Evolutionary conservation across 2,113 vertebrate genomes (phyloP).

Genomic region (Centropus unirufus): DNA sequence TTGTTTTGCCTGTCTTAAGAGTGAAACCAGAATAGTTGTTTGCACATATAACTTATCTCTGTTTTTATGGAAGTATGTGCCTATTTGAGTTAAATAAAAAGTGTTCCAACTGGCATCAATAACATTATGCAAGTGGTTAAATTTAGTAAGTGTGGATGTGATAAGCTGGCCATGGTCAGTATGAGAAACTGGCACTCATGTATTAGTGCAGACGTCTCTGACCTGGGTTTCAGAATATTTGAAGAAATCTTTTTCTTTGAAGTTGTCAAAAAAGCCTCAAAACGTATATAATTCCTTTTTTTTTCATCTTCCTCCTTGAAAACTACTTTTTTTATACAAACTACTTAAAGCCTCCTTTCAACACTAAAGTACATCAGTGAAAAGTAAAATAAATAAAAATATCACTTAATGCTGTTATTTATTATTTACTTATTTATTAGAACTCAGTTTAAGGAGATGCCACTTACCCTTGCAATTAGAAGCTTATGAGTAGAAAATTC

Average conservation of each 20-base stretch:
- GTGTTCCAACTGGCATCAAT: neutral
- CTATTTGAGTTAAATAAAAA: neutral
- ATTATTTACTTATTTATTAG: neutral
- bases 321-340: neutral
- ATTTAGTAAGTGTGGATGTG: neutral
- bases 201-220: neutral
- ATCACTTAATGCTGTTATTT: neutral
- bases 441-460: neutral
- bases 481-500: neutral
- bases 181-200: neutral
- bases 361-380: neutral
- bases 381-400: neutral
- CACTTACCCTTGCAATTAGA: neutral
- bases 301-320: neutral
- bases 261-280: neutral
- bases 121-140: neutral
- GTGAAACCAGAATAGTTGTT: neutral
- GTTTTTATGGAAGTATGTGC: neutral
- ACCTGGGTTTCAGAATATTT: neutral
- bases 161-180: neutral
- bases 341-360: neutral
- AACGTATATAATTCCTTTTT: neutral
- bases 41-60: accelerated
- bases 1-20: neutral
- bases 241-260: neutral